Evolutionary conservation across 2,113 vertebrate species (phyloP), one percentile per base, ranked within the genome.

Genomic region (Tragelaphus imberbis): DNA sequence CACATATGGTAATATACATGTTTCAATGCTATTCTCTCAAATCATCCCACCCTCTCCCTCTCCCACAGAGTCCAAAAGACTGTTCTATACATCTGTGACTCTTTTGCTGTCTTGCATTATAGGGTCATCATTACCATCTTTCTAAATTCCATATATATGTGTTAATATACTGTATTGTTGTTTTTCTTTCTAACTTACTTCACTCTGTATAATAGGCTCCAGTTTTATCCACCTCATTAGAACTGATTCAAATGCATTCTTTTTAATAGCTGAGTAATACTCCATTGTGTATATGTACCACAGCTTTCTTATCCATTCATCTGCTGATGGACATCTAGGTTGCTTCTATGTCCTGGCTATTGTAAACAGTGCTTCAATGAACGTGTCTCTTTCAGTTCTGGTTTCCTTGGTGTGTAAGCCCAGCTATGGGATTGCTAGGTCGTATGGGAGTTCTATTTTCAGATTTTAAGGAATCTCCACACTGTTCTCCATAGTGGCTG

Each of bases 371-470:
- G 63, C 8, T 68, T 4, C 6, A 1, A 0, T 68, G 63, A 68
- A n/a, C 4, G 2, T n/a, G 63, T 19, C 33, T 68, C 63, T 68
- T 68, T 68, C 63, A 68, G 0, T 5, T n/a, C 63, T 68, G 33
- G 7, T 68, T 68, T 68, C 7, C 33, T 68, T n/a, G 16, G 33
- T 68, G 63, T 68, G 63, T n/a, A n/a, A 1, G 1, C 16, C 16
- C 63, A 68, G 16, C 33, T 19, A 19, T 68, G 63, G 63, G 63
- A 68, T n/a, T 68, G 63, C 63, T 68, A 7, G 33, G 63, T 68
- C 0, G 0, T n/a, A 68, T 19, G 2, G 33, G 7, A 68, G 7
- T 68, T 68, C 33, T 68, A n/a, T n/a, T n/a, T 68, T 17, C 63
- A 68, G 33, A 19, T 68, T 68, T 68, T 9, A 68, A n/a, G 33